These are phyloP conservation scores for Tiliacea citrago DNA, from an alignment of 2,888 invertebrate species.

Conservation along the genomic window DNA sequence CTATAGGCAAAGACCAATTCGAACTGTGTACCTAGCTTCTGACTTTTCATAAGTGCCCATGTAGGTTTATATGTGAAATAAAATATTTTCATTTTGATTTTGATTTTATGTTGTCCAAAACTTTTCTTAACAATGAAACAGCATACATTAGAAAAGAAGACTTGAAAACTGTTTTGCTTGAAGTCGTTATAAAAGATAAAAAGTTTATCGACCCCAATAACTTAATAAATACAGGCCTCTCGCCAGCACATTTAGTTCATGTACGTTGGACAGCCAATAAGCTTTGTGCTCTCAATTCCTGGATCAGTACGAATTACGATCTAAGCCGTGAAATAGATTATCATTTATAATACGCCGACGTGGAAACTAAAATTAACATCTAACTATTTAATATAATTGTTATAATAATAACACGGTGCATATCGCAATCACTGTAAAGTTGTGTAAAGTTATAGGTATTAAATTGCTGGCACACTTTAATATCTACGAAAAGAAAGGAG, in stretches of 20 bases:
- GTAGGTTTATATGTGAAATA: no score
- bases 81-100: no score
- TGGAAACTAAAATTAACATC: slow-evolving; percentile 28
- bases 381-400: neutral
- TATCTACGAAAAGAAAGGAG: no score
- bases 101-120: neutral
- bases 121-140: neutral
- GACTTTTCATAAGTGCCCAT: no score
- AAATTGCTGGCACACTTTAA: no score
- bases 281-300: slow-evolving; percentile 26
- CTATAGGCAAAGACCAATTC: no score
- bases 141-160: neutral
- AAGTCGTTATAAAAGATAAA: neutral
- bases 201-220: neutral
- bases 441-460: no score
- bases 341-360: neutral
- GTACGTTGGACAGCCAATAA: slow-evolving; percentile 19
- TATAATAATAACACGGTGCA: neutral
- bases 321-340: slow-evolving; percentile 11
- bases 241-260: slow-evolving; percentile 9
- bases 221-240: slow-evolving; percentile 1
- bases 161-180: no score
- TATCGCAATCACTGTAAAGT: neutral
- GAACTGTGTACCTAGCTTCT: no score
- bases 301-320: slow-evolving; percentile 35